phyloP scores from a whole-genome alignment of 92 coral and sea anemone genomes.

The Bergia puertoricense region DNA sequence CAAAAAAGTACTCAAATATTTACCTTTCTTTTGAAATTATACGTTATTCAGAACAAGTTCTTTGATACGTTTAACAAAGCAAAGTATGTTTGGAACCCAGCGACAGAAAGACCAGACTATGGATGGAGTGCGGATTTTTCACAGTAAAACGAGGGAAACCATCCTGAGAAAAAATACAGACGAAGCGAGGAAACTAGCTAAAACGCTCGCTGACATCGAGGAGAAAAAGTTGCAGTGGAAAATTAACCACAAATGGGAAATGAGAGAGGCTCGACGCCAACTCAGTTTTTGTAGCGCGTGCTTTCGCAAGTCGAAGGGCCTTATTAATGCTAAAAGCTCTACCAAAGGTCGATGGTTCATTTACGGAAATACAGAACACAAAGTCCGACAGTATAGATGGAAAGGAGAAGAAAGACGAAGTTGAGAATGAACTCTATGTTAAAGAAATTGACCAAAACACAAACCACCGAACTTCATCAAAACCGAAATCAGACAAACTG shows the following conservation, averaged over 20 bases:
- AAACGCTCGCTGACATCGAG: slow-evolving; percentile 28
- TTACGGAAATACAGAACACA: neutral
- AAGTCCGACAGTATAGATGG: neutral
- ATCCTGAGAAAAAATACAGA: slow-evolving; percentile 4
- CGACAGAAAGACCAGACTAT: neutral
- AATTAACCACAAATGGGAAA: slow-evolving; percentile 10
- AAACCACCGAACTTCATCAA: neutral
- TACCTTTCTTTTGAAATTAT: neutral
- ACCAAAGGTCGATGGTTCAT: neutral
- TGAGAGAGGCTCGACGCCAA: slow-evolving; percentile 23
- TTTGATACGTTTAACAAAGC: neutral
- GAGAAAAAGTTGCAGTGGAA: slow-evolving; percentile 32
- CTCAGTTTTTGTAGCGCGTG: slow-evolving; percentile 12
- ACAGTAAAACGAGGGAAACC: neutral
- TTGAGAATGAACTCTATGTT: neutral
- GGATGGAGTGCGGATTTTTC: neutral
- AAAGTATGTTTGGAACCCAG: neutral
- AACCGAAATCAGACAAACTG: neutral
- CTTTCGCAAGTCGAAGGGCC: neutral
- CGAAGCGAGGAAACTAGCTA: slow-evolving; percentile 10
- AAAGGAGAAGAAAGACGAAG: neutral
- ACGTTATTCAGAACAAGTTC: neutral
- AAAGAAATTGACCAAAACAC: neutral
- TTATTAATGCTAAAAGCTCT: neutral
- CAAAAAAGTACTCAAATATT: neutral